Conservation (phyloP, 2,797 vertebrate species). For the Dipus sagitta region DNA sequence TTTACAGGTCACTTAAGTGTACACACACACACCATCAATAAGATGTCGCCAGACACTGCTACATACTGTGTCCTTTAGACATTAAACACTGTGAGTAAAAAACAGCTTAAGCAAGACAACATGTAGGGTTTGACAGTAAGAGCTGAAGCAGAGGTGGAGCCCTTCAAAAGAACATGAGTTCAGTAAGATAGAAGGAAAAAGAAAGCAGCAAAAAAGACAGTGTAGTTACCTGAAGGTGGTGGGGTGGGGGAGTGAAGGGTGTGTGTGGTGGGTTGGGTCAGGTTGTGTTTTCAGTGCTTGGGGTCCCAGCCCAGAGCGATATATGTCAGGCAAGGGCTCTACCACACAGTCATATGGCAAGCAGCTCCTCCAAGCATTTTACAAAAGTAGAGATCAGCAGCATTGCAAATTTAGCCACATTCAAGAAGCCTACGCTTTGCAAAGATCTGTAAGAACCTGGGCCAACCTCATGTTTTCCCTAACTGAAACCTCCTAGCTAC, state of each 20-base stretch:
- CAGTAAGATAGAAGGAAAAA: not conserved
- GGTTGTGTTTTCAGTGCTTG: no score
- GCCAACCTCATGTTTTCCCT: not conserved
- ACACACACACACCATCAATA: not conserved
- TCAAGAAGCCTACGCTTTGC: not conserved
- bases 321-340: no score
- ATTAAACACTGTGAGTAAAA: not conserved
- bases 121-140: not conserved
- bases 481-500: not conserved
- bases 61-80: not conserved
- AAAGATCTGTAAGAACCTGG: not conserved
- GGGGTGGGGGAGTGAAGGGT: no score
- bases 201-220: not conserved
- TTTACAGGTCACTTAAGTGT: not conserved
- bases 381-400: not conserved
- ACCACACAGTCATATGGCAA: no score
- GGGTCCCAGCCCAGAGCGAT: no score
- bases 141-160: not conserved
- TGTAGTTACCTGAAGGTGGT: not conserved
- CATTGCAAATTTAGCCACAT: not conserved
- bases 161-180: not conserved
- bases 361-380: not conserved
- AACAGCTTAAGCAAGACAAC: not conserved
- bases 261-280: no score
- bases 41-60: not conserved